phyloP scores from a whole-genome alignment of 1,140 invertebrate species.

The Triops cancriformis region DNA sequence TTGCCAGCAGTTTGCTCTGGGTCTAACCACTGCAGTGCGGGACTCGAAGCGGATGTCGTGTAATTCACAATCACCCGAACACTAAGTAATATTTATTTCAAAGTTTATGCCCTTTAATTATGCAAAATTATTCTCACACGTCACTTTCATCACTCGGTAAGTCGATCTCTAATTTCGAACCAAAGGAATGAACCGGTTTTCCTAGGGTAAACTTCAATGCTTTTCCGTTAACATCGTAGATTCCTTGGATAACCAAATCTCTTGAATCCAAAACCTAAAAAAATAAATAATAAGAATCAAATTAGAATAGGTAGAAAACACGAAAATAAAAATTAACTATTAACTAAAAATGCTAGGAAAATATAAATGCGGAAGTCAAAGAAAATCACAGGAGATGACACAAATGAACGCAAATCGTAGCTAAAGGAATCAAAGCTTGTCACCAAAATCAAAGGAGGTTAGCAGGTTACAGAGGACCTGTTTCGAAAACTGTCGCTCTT shows the following conservation, averaged over 20 bases:
- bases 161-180: slow-evolving; percentile 63
- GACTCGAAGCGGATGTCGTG: slow-evolving; percentile 59
- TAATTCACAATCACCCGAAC: slow-evolving; percentile 62
- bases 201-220: slow-evolving; percentile 53
- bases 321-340: too few species aligned
- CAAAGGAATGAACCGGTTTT: slow-evolving; percentile 55
- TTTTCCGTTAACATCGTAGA: slow-evolving; percentile 45
- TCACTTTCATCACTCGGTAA: slow-evolving; percentile 44
- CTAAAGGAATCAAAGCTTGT: too few species aligned
- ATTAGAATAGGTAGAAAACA: neutral
- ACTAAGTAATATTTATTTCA: slow-evolving; percentile 30
- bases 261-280: slow-evolving; percentile 66
- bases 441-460: too few species aligned
- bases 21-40: slow-evolving; percentile 80
- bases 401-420: too few species aligned
- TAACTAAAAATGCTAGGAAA: too few species aligned
- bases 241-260: slow-evolving; percentile 52
- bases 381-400: too few species aligned
- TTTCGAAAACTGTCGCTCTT: too few species aligned
- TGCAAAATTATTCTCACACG: slow-evolving; percentile 17
- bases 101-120: slow-evolving; percentile 12
- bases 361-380: too few species aligned
- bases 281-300: slow-evolving; percentile 29
- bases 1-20: slow-evolving; percentile 80
- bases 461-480: too few species aligned